A percentile compares a stretch with the other conserved stretches of the same genome.
Conservation (phyloP, 2,797 vertebrate genomes). For the Alfaro cultratus region DNA sequence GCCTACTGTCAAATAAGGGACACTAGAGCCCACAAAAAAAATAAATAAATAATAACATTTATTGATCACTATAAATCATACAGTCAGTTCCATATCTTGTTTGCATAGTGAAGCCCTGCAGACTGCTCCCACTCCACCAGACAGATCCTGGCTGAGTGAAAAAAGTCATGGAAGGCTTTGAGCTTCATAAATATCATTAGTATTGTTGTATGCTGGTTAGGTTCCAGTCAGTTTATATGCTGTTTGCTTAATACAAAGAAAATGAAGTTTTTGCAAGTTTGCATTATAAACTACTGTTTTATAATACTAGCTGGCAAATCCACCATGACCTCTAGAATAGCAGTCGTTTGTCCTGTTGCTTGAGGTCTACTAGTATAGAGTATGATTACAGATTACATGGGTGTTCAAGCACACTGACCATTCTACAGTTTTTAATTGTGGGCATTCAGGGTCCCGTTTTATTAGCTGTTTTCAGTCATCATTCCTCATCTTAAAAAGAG, state of each 20-base stretch:
- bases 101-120: not conserved
- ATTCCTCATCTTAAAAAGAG: not conserved
- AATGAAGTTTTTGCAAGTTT: not conserved
- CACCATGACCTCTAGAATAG: not conserved
- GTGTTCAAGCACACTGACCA: not conserved
- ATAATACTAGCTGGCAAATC: not conserved
- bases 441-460: not conserved
- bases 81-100: not conserved
- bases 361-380: not conserved
- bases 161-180: not conserved
- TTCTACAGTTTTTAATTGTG: not conserved
- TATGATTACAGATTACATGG: not conserved
- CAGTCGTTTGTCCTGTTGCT: not conserved
- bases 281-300: not conserved
- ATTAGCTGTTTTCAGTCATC: not conserved
- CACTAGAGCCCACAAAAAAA: too few relatives aligned
- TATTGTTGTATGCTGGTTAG: not conserved
- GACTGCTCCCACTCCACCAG: not conserved
- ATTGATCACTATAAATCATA: not conserved
- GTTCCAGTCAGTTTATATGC: not conserved
- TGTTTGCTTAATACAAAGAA: not conserved
- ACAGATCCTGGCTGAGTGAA: not conserved
- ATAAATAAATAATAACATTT: not conserved
- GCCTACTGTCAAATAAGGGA: too few relatives aligned
- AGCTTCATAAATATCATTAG: not conserved